phyloP scores from a whole-genome alignment of 2,113 vertebrate genomes.

The Actinemys pallida region DNA sequence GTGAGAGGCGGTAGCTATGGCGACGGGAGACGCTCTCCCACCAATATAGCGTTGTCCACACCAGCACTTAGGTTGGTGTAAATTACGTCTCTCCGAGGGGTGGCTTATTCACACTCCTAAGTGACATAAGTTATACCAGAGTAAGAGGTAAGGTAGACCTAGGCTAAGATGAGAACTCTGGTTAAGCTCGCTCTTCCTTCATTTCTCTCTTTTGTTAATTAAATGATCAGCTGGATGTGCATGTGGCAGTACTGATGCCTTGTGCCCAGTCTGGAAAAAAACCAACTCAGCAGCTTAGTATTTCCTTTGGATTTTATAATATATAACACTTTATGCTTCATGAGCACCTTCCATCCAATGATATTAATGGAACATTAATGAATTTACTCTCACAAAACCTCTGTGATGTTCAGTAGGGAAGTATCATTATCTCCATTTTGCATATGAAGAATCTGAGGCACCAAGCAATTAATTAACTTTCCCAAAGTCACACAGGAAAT shows the following conservation, averaged over 20 bases:
- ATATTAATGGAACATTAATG: neutral
- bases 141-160: neutral
- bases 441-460: neutral
- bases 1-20: too few relatives aligned
- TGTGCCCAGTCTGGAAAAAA: neutral
- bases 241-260: neutral
- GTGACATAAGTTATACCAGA: neutral
- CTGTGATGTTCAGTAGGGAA: neutral
- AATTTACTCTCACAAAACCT: neutral
- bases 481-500: neutral
- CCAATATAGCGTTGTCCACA: neutral
- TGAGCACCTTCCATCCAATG: neutral
- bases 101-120: neutral
- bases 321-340: neutral
- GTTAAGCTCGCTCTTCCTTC: neutral
- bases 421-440: neutral
- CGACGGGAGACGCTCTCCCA: rapidly evolving
- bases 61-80: neutral
- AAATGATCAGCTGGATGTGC: neutral
- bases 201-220: neutral
- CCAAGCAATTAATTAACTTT: neutral
- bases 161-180: neutral
- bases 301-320: neutral
- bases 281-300: neutral
- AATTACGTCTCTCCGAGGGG: neutral